A percentile compares a stretch with the other conserved stretches of the same genome.
Conservation (phyloP, 2,888 invertebrate species). For the Rotaria magnacalcarata region DNA sequence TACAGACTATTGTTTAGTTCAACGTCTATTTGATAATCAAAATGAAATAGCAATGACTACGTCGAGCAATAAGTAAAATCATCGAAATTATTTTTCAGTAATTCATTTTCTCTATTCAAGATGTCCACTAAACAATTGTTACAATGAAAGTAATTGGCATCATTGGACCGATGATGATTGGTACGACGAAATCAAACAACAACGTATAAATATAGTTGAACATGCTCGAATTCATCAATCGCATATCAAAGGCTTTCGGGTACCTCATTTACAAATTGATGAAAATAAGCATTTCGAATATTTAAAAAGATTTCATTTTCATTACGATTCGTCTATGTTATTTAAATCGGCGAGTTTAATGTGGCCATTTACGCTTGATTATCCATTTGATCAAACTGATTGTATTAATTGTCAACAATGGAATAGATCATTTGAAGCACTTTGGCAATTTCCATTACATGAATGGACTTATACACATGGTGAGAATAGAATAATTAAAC, state of each 20-base stretch:
- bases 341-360: not conserved
- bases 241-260: conserved; percentile 40
- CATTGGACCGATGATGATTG: conserved; percentile 31
- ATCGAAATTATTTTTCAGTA: not conserved
- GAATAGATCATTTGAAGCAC: not conserved
- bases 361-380: conserved; percentile 44
- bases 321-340: conserved; percentile 42
- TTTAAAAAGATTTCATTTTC: conserved; percentile 37
- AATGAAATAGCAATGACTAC: conserved; percentile 39
- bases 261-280: conserved; percentile 38
- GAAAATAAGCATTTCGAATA: conserved; percentile 35
- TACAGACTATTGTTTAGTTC: conserved; percentile 43
- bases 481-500: not conserved
- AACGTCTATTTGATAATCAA: conserved; percentile 44
- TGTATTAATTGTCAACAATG: conserved; percentile 21
- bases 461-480: not conserved
- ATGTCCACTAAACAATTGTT: conserved; percentile 45
- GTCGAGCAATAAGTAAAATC: not conserved
- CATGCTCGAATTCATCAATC: conserved; percentile 40
- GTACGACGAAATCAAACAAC: conserved; percentile 33
- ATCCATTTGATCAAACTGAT: conserved; percentile 25
- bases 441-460: conserved; percentile 36
- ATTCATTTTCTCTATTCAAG: not conserved
- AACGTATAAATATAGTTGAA: conserved; percentile 37
- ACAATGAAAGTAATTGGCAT: conserved; percentile 31